phyloP scores from a whole-genome alignment of 1,140 invertebrate genomes.

The Melipona quadrifasciata region DNA sequence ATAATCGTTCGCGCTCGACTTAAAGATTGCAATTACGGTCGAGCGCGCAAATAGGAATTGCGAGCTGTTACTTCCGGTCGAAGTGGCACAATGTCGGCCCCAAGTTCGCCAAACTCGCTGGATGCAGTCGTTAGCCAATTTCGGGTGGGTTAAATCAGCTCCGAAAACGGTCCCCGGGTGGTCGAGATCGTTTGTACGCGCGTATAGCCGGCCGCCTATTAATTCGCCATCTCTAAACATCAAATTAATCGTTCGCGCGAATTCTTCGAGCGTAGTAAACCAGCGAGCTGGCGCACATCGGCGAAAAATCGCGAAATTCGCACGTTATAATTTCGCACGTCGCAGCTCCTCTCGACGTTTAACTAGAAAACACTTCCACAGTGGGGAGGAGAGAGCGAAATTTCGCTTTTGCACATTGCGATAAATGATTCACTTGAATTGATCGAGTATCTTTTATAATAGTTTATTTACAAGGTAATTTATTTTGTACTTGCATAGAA shows the following conservation, averaged over 20 bases:
- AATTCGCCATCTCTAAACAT: slow-evolving; percentile 39
- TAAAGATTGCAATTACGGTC: background rate
- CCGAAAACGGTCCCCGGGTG: background rate
- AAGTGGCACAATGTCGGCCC: slow-evolving; percentile 43
- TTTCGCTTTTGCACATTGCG: background rate
- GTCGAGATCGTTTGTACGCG: background rate
- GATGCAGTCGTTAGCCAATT: slow-evolving; percentile 44
- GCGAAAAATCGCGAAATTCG: background rate
- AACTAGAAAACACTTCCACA: background rate
- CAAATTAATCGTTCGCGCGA: slow-evolving; percentile 28
- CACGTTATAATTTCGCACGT: background rate
- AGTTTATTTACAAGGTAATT: no score
- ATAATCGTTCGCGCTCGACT: background rate
- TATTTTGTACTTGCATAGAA: background rate
- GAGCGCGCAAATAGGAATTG: no score
- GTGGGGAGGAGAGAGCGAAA: background rate
- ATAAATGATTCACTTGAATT: no score
- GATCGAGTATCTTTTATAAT: no score
- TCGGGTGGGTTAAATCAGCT: slow-evolving; percentile 28
- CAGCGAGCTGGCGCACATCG: background rate
- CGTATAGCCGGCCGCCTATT: slow-evolving; percentile 3
- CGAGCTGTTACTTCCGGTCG: slow-evolving; percentile 46
- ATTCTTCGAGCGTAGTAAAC: slow-evolving; percentile 26
- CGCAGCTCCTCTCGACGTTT: no score
- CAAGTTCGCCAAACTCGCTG: slow-evolving; percentile 40